These are phyloP conservation scores for Theretra japonica DNA, from an alignment of 2,888 invertebrate genomes.

Conservation along the genomic window DNA sequence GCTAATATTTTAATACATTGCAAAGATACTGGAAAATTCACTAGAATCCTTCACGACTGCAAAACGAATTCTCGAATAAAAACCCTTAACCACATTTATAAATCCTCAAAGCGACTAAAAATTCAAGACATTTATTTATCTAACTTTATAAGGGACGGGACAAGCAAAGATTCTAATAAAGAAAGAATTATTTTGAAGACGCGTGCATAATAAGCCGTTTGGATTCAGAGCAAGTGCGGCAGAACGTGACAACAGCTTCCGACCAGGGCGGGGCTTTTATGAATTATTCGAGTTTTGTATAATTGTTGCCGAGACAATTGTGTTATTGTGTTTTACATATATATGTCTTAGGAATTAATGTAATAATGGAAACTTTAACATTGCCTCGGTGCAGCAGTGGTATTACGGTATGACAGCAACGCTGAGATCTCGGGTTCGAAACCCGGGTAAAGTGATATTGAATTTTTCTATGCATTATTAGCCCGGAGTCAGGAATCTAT, in stretches of 20 bases:
- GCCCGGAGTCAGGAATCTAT: too few relatives aligned
- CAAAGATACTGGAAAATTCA: too few relatives aligned
- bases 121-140: slow-evolving; percentile 3
- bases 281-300: slow-evolving; percentile 32
- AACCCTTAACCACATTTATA: neutral
- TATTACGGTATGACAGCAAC: too few relatives aligned
- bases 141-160: neutral
- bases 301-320: neutral
- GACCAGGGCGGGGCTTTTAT: slow-evolving; percentile 34
- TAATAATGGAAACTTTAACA: too few relatives aligned
- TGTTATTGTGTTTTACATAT: neutral
- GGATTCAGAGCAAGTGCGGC: slow-evolving; percentile 42
- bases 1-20: too few relatives aligned
- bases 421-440: too few relatives aligned
- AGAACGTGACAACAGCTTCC: slow-evolving; percentile 44
- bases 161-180: slow-evolving; percentile 13
- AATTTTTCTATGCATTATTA: too few relatives aligned
- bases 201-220: slow-evolving; percentile 40
- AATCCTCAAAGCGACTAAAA: neutral
- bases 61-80: neutral
- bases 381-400: too few relatives aligned
- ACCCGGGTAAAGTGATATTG: too few relatives aligned
- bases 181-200: slow-evolving; percentile 18
- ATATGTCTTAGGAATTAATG: too few relatives aligned
- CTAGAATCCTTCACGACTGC: too few relatives aligned